phyloP scores from a whole-genome alignment of 1,140 invertebrate genomes.

The Drosophila seguyi region DNA sequence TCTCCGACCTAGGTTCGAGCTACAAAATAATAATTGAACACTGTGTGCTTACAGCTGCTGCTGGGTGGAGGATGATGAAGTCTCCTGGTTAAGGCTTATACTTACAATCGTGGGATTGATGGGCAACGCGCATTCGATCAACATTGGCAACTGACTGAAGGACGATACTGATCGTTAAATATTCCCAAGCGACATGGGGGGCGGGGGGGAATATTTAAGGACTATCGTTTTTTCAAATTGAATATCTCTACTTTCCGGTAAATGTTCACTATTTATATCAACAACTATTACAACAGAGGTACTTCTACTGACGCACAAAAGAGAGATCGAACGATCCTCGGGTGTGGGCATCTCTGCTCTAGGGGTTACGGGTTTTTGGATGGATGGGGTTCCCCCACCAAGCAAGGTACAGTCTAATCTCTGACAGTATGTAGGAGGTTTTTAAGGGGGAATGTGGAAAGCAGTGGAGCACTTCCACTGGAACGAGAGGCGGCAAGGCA shows the following conservation, averaged over 20 bases:
- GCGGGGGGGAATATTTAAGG: slow-evolving; percentile 73
- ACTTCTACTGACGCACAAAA: slow-evolving; percentile 10
- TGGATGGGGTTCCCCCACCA: slow-evolving; percentile 5
- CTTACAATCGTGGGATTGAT: slow-evolving; percentile 41
- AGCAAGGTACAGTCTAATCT: not conserved
- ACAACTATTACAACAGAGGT: slow-evolving; percentile 12
- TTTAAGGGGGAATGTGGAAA: not conserved
- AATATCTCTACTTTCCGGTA: slow-evolving; percentile 81
- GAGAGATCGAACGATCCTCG: not conserved
- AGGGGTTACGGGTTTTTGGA: not conserved
- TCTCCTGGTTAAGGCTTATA: slow-evolving; percentile 20
- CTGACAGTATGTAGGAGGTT: slow-evolving; percentile 1
- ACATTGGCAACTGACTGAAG: slow-evolving; percentile 40
- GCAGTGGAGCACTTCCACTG: slow-evolving; percentile 8
- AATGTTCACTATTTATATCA: slow-evolving; percentile 85
- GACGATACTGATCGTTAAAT: slow-evolving; percentile 71
- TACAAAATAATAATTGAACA: slow-evolving; percentile 13
- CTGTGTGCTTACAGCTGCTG: slow-evolving; percentile 20
- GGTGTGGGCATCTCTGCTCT: slow-evolving; percentile 5
- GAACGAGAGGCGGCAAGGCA: slow-evolving; percentile 37
- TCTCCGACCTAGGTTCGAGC: slow-evolving; percentile 1
- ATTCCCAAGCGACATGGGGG: slow-evolving; percentile 35
- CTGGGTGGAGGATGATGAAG: not conserved
- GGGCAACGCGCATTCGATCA: slow-evolving; percentile 33
- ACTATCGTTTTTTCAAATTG: slow-evolving; percentile 57